These are phyloP conservation scores for Cheirogaleus major DNA, from an alignment of 2,797 vertebrate species.

Conservation along the genomic window DNA sequence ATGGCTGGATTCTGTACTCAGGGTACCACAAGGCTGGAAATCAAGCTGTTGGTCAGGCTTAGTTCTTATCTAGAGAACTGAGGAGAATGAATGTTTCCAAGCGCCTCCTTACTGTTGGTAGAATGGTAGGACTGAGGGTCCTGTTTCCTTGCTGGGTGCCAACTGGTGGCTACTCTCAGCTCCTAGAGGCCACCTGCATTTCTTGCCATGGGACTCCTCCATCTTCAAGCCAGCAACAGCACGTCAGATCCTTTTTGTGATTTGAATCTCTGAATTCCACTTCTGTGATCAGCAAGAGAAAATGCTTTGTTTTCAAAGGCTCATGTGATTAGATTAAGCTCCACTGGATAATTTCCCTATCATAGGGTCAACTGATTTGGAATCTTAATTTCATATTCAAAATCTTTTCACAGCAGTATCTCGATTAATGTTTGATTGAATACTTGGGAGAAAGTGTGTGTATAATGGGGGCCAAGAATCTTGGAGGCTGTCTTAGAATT, in stretches of 20 bases:
- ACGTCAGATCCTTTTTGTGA: neutral
- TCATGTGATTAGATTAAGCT: neutral
- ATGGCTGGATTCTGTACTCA: neutral
- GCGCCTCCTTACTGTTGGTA: neutral
- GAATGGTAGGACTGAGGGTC: neutral
- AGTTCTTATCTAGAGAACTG: neutral
- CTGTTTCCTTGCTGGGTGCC: neutral
- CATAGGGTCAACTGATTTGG: neutral
- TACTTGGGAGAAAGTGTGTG: neutral
- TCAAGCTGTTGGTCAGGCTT: neutral
- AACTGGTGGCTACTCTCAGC: neutral
- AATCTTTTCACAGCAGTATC: neutral
- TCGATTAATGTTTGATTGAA: neutral
- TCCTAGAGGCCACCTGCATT: neutral
- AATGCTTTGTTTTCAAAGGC: neutral
- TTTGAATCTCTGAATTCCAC: neutral
- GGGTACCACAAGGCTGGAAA: neutral
- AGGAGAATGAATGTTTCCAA: neutral
- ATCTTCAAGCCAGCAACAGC: neutral
- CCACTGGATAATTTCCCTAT: neutral
- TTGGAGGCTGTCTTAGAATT: neutral
- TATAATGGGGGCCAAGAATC: neutral
- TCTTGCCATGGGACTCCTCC: neutral
- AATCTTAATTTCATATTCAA: neutral
- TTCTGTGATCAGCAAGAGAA: neutral